These are phyloP conservation scores for Bufotes viridis DNA, from an alignment of 2,797 vertebrate genomes.

Conservation along the genomic window DNA sequence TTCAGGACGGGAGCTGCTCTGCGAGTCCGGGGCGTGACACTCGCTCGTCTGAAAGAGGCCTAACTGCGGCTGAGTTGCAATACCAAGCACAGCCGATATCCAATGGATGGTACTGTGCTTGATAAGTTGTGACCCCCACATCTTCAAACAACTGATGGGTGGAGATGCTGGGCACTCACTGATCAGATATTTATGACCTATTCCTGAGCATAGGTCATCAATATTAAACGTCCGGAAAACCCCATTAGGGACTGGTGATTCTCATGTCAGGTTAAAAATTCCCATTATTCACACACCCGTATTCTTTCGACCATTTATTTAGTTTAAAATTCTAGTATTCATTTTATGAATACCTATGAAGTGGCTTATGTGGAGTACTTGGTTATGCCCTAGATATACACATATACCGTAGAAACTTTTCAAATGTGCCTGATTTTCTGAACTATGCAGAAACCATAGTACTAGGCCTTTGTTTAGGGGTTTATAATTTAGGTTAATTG, in stretches of 20 bases:
- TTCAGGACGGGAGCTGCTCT: too few species aligned
- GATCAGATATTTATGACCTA: too few species aligned
- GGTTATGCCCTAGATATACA: not conserved
- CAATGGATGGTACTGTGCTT: too few species aligned
- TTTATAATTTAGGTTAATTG: slow-evolving; percentile 5
- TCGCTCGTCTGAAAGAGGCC: too few species aligned
- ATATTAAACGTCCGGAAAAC: too few species aligned
- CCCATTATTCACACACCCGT: not conserved
- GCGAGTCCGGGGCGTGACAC: too few species aligned
- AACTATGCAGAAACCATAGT: not conserved
- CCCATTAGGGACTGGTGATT: not conserved
- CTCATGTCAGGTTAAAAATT: not conserved
- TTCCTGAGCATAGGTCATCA: too few species aligned
- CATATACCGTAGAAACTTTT: not conserved
- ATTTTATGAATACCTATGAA: not conserved
- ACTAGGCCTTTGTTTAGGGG: not conserved
- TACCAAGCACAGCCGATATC: too few species aligned
- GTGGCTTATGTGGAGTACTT: not conserved
- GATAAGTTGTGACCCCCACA: too few species aligned
- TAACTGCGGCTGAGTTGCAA: too few species aligned
- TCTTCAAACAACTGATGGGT: too few species aligned
- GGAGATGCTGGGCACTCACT: too few species aligned
- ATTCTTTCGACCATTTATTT: not conserved
- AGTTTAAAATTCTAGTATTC: not conserved
- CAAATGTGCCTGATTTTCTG: not conserved